Base-by-base conservation (phyloP, 1,140 invertebrate species). In the Alviniconcha marisindica region DNA sequence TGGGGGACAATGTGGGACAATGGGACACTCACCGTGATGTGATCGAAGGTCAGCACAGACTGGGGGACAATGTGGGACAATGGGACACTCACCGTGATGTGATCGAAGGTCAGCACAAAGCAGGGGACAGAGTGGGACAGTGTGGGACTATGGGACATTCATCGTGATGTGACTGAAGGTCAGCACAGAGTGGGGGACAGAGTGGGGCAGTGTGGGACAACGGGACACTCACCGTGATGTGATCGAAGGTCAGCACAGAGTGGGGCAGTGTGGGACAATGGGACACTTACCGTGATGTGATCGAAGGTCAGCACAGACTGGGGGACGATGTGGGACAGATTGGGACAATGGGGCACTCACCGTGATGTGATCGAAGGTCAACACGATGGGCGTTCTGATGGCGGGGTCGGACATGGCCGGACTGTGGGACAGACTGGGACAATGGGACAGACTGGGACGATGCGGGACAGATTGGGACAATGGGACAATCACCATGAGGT, bases 21-120 rank as follows among this genome's bases (percentile, higher is more conserved):
- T n/a, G n/a, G n/a, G n/a, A n/a, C 28, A 51, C 78, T 44, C 12
- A 80, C 78, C 51, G 60, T 60, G 56, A 63, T 21, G 38, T 69
- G 78, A 1, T 66, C 38, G 40, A 80, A 80, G 15, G 56, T 44
- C 21, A 80, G 78, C 0, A 1, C 28, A 0, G 28, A 40, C 51
- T 78, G 0, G 33, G 33, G 33, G 51, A 54, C n/a, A 14, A 24
- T 14, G 12, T 54, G 51, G 51, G 24, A 54, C 24, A 54, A 14
- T 12, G 38, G 31, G n/a, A 42, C 10, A 42, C 77, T 63, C 18
- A 78, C 77, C 42, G 77, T 54, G 51, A 56, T 14, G n/a, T n/a
- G n/a, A n/a, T n/a, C n/a, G n/a, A n/a, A n/a, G n/a, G n/a, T n/a
- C n/a, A n/a, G n/a, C n/a, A n/a, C n/a, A 2, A 80, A 56, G 18